These are phyloP conservation scores for Thera obeliscata DNA, from an alignment of 2,888 invertebrate species.

Conservation along the genomic window DNA sequence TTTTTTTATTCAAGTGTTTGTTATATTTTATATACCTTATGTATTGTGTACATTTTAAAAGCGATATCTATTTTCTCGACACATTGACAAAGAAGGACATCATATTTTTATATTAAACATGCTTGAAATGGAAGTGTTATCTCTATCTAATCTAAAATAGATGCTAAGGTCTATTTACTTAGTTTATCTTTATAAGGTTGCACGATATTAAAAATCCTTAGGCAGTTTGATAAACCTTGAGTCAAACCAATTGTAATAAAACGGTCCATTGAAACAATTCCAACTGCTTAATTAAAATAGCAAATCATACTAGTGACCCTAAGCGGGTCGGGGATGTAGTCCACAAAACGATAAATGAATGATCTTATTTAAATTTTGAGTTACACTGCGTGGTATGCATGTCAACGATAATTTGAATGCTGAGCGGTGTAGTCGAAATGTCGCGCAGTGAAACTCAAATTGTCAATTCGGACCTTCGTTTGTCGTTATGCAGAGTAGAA, in stretches of 20 bases:
- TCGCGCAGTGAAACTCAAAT: neutral
- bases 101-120: too few relatives aligned
- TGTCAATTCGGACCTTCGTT: neutral
- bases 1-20: too few relatives aligned
- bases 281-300: constrained; percentile 38
- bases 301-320: constrained; percentile 36
- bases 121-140: too few relatives aligned
- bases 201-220: neutral
- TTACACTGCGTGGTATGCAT: neutral
- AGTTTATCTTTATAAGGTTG: too few relatives aligned
- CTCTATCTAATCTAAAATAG: too few relatives aligned
- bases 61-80: too few relatives aligned
- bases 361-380: neutral
- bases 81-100: too few relatives aligned
- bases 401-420: neutral
- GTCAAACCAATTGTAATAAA: neutral
- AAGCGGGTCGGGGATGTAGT: neutral
- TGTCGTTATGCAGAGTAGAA: neutral
- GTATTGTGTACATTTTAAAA: too few relatives aligned
- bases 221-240: neutral
- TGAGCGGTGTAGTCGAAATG: neutral
- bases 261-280: neutral
- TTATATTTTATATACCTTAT: too few relatives aligned
- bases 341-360: neutral
- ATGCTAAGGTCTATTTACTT: too few relatives aligned